Evolutionary conservation across 2,113 vertebrate genomes (phyloP), one percentile per base, ranked within the genome.

Genomic region (Gasterosteus nipponicus): DNA sequence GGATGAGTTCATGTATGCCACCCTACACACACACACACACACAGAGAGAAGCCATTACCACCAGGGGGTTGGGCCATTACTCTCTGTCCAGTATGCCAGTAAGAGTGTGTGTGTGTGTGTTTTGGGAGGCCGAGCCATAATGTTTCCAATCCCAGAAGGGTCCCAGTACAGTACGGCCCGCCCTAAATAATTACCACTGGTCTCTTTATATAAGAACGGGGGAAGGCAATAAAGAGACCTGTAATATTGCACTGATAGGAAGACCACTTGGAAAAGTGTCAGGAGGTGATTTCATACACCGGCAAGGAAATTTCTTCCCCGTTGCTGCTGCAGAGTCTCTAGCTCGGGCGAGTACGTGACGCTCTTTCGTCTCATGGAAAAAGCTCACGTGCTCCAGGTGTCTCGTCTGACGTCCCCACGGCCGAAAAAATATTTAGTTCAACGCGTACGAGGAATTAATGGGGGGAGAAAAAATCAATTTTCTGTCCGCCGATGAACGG

Each of bases 21-120:
- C 42, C 39, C 4, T 54, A 68, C 70, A 42, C 79, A 67, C 69
- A 44, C 78, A 69, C 83, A 29, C 54, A 29, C 54, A 56, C 26
- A 3, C 4, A 8, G 59, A 75, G 73, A 84, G 83, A 88, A 80
- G 87, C 92, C 80, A 93, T 94, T 94, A 94, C 82, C 80, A 83
- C 66, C 84, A 67, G 38, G 76, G 81, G 81, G 78, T 81, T 85
- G 84, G 86, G 72, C 91, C 88, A 93, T 94, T 94, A 92, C 90
- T 92, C 90, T 93, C 89, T 91, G 92, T 93, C 92, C 89, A 80
- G 66, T 54, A 57, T 80, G 75, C 60, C 57, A 51, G 77, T 66
- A 38, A 69, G 68, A 26, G 79, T 70, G 60, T 47, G 57, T 75
- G 44, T 75, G 75, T 75, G 69, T 57, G 53, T 57, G 81, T 59